phyloP scores from a whole-genome alignment of 2,797 vertebrate species.

The Rhabdomys pumilio region DNA sequence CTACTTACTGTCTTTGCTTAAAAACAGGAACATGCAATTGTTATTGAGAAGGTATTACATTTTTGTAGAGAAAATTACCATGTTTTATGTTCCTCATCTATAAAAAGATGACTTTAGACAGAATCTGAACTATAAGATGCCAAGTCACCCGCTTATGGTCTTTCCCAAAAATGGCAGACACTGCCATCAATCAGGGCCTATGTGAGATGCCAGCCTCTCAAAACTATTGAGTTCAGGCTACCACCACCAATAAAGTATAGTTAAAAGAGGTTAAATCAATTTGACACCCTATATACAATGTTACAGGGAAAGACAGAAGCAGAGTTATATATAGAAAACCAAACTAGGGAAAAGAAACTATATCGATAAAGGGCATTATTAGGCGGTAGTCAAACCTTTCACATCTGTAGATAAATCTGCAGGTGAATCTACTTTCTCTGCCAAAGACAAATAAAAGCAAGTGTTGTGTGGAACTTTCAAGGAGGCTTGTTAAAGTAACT shows the following conservation, averaged over 20 bases:
- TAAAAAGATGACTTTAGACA: conserved; percentile 4
- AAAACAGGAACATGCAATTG: not conserved
- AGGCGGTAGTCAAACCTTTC: not conserved
- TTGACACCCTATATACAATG: not conserved
- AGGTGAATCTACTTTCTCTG: not conserved
- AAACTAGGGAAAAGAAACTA: not conserved
- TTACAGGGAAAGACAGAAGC: not conserved
- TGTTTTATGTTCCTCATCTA: not conserved
- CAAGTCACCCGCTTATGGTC: not conserved
- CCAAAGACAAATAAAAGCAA: not conserved
- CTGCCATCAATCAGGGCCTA: not conserved
- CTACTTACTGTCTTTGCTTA: not conserved
- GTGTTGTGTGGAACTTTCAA: not conserved
- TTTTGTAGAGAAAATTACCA: conserved; percentile 22
- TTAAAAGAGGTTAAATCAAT: not conserved
- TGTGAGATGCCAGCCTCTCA: not conserved
- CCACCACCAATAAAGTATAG: not conserved
- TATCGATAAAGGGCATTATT: not conserved
- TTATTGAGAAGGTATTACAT: not conserved
- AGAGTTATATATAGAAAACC: not conserved
- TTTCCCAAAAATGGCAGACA: not conserved
- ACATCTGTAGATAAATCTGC: not conserved
- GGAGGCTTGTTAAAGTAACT: not conserved
- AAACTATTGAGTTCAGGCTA: not conserved
- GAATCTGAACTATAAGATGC: conserved; percentile 1